These are phyloP conservation scores for Lobophora halterata DNA, from an alignment of 2,888 invertebrate species.

Conservation along the genomic window DNA sequence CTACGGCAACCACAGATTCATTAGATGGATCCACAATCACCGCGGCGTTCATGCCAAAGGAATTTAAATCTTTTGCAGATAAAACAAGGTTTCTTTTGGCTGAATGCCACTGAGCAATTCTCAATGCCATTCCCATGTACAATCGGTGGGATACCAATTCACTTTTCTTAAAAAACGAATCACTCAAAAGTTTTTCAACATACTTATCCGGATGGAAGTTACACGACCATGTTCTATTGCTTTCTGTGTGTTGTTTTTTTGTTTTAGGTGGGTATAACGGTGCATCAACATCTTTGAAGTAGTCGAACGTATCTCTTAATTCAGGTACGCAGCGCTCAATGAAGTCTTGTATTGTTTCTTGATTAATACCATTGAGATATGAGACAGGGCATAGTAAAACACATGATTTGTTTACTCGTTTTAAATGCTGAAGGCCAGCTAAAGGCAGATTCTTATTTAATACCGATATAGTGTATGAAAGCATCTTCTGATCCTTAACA, in stretches of 20 bases:
- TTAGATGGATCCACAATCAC: slow-evolving; percentile 88
- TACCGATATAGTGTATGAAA: slow-evolving; percentile 82
- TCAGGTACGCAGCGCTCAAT: slow-evolving; percentile 70
- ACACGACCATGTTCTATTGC: slow-evolving; percentile 87
- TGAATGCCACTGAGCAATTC: slow-evolving; percentile 66
- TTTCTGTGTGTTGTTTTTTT: slow-evolving; percentile 83
- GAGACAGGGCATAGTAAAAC: slow-evolving; percentile 77
- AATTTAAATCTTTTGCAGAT: slow-evolving; percentile 34
- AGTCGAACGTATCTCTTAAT: slow-evolving; percentile 66
- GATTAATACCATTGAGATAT: slow-evolving; percentile 39
- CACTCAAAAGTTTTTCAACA: slow-evolving; percentile 84
- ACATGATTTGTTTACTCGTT: slow-evolving; percentile 83
- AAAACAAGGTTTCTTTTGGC: slow-evolving; percentile 17
- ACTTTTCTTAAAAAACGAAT: slow-evolving; percentile 77
- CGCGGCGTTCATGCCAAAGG: slow-evolving; percentile 45
- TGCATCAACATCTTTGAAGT: slow-evolving; percentile 79
- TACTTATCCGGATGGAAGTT: slow-evolving; percentile 91
- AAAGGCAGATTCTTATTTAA: slow-evolving; percentile 82
- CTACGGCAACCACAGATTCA: slow-evolving; percentile 84
- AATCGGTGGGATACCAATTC: slow-evolving; percentile 61
- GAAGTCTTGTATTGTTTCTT: slow-evolving; percentile 62
- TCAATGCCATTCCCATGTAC: slow-evolving; percentile 82
- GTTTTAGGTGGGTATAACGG: slow-evolving; percentile 83
- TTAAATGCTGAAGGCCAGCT: slow-evolving; percentile 84
- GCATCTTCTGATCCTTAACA: slow-evolving; percentile 81